These are phyloP conservation scores for Pseudoips prasinana DNA, from an alignment of 2,888 invertebrate genomes.

Conservation along the genomic window DNA sequence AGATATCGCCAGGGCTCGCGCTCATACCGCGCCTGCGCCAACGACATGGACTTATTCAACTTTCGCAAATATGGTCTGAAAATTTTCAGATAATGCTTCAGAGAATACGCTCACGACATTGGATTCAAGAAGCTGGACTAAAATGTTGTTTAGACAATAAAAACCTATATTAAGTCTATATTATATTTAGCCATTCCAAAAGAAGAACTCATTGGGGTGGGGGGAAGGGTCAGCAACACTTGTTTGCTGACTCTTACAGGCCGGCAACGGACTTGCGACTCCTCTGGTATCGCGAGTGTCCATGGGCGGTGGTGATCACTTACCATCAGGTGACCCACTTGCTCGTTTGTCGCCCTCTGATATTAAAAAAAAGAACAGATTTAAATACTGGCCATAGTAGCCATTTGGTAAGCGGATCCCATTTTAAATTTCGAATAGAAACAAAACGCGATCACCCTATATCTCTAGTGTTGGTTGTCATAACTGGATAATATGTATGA, in stretches of 20 bases:
- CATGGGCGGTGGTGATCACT: too few relatives aligned
- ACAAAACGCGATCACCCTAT: conserved; percentile 49
- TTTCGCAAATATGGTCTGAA: conserved; percentile 98
- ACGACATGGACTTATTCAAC: conserved; percentile 98
- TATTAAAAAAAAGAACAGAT: too few relatives aligned
- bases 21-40: conserved; percentile 98
- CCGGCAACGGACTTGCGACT: too few relatives aligned
- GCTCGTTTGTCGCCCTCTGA: too few relatives aligned
- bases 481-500: conserved; percentile 76
- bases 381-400: neutral
- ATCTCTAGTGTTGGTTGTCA: conserved; percentile 56
- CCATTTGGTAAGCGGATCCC: too few relatives aligned
- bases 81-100: conserved; percentile 98
- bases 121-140: conserved; percentile 97
- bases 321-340: too few relatives aligned
- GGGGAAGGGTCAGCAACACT: too few relatives aligned
- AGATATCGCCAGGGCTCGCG: conserved; percentile 99
- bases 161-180: conserved; percentile 54
- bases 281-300: too few relatives aligned
- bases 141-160: conserved; percentile 61
- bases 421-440: too few relatives aligned
- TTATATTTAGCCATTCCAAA: too few relatives aligned
- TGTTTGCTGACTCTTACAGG: too few relatives aligned
- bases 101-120: conserved; percentile 98
- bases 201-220: too few relatives aligned